Conservation (phyloP, 2,888 invertebrate genomes). For the Himalopsyche japonica region DNA sequence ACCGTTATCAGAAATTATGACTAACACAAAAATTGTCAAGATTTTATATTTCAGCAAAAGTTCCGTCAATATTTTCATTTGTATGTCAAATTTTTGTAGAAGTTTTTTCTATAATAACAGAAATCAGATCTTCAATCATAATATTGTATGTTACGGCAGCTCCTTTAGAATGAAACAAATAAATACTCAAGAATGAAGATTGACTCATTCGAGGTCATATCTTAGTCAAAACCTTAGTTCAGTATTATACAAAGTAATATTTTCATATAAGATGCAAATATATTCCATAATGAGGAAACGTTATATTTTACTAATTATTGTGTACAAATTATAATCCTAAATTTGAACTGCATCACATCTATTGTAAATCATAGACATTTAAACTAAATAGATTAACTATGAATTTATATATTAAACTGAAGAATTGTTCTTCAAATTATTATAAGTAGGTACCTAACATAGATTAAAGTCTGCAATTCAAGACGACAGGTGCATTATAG, state of each 20-base stretch:
- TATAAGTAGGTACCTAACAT: background rate
- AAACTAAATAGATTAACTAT: background rate
- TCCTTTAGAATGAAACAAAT: background rate
- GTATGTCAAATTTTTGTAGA: no score
- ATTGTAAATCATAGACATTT: background rate
- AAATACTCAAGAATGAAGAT: background rate
- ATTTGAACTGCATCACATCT: background rate
- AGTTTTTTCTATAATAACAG: no score
- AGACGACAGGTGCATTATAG: background rate
- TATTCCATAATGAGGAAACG: background rate
- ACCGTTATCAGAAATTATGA: no score
- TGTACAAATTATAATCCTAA: background rate
- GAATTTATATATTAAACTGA: background rate
- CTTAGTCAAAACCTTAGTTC: background rate
- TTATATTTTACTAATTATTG: background rate
- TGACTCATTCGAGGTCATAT: background rate
- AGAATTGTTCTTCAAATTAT: background rate
- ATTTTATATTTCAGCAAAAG: no score
- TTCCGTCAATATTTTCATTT: no score
- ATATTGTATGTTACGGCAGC: no score
- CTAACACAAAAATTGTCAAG: no score
- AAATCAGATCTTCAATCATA: no score
- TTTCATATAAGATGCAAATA: background rate
- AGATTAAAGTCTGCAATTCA: background rate
- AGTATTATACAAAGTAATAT: background rate